Percentiles rank a stretch among this genome's conserved stretches.
Conservation (phyloP, 2,888 invertebrate genomes). For the Isoperla grammatica region DNA sequence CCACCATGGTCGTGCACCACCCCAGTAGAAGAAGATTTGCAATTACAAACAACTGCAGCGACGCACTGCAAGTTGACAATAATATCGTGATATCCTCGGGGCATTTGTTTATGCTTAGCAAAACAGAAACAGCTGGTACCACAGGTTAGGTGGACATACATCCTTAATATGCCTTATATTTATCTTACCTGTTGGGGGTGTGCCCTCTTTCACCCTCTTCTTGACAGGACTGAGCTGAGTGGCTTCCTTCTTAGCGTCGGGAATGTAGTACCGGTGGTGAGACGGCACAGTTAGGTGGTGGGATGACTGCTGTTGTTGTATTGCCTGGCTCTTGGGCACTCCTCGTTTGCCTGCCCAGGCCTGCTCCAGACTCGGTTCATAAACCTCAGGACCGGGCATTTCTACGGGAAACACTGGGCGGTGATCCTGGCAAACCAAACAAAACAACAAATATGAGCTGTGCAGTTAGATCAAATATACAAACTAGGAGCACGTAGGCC, state of each 20-base stretch:
- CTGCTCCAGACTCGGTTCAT: constrained; percentile 27
- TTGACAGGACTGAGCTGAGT: constrained; percentile 93
- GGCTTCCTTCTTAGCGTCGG: constrained; percentile 59
- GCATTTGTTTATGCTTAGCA: no score
- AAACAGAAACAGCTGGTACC: no score
- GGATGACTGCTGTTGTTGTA: constrained; percentile 28
- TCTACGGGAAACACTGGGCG: constrained; percentile 57
- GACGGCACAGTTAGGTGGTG: constrained; percentile 54
- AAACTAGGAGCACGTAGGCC: no score
- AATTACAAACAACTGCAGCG: no score
- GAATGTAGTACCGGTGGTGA: constrained; percentile 36
- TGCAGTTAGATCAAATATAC: no score
- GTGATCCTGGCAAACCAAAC: constrained; percentile 47
- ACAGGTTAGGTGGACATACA: no score
- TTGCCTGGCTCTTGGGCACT: constrained; percentile 14
- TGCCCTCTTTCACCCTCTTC: constrained; percentile 93
- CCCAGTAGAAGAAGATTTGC: no score
- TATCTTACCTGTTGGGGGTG: constrained; percentile 60
- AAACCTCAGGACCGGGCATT: constrained; percentile 35
- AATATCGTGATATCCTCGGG: no score
- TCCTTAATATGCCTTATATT: no score
- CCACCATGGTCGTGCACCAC: no score
- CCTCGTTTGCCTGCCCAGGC: constrained; percentile 24
- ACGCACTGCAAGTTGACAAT: no score
- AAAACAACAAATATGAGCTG: no score